Base-by-base conservation (phyloP, 2,888 invertebrate genomes). In the Lasioglossum oenotherae region DNA sequence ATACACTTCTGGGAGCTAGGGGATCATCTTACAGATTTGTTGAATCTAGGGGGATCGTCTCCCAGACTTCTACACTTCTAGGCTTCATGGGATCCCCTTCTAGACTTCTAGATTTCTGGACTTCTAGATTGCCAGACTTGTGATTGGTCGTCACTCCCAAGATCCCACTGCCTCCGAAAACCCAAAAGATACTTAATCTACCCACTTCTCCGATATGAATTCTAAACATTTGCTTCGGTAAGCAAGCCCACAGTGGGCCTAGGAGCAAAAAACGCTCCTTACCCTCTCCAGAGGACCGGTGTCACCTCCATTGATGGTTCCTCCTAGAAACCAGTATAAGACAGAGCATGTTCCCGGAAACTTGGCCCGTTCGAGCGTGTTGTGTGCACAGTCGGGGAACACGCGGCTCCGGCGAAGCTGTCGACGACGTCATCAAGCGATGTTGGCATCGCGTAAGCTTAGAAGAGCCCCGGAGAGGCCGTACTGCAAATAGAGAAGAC, bases 401-500 rank as follows among this genome's bases (percentile, higher is more conserved):
- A 60, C n/a, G 31, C 16, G n/a, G 31, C 27, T 60, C 60, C 27
- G 60, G 14, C 60, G 60, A 60, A 53, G 23, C 53, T 53, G 19
- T 6, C 31, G 14, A 27, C 27, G 60, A 27, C 67, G 67, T 67
- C 67, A 67, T 67, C 67, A 6, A 19, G 35, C 49, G 6, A 12
- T 38, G 74, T 49, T 16, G 53, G 27, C 49, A 19, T 19, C 74
- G 44, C 49, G 89, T 92, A 89, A 92, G 91, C 90, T 91, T 88
- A 85, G 80, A 41, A 35, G 73, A 74, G 41, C 16, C 44, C 64
- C 60, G 69, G 67, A 27, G 94, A 94, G 93, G 92, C 94, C 94
- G 87, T 94, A 94, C 93, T 91, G 93, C 91, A 82, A 89, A 91
- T 90, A 87, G 91, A 87, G 94, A 94, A 94, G 94, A 94, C 94